Evolutionary conservation across 1,140 invertebrate genomes (phyloP).

Genomic region (Kradibia gibbosae): DNA sequence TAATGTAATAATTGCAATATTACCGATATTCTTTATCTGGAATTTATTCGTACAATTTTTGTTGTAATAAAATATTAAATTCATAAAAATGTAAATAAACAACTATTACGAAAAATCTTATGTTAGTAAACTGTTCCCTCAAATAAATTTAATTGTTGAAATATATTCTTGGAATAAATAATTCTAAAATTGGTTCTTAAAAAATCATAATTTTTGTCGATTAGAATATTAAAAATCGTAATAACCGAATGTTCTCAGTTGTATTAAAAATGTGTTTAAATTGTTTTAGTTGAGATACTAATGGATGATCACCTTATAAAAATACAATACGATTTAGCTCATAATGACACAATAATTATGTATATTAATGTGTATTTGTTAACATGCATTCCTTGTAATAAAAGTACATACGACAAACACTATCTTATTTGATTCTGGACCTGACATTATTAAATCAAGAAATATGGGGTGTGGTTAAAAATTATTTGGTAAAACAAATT

Average conservation of each 20-base stretch:
- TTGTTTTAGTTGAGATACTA: constrained; percentile 24
- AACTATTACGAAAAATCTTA: constrained; percentile 36
- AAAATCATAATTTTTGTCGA: constrained; percentile 12
- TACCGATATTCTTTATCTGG: constrained; percentile 4
- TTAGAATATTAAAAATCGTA: constrained; percentile 1
- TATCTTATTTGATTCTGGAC: not conserved
- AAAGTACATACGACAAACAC: constrained; percentile 49
- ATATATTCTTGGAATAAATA: constrained; percentile 16
- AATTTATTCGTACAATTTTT: constrained; percentile 34
- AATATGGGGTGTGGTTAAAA: constrained; percentile 9
- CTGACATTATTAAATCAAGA: not conserved
- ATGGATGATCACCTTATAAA: constrained; percentile 31
- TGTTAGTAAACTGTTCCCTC: not conserved
- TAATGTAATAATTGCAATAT: constrained; percentile 19
- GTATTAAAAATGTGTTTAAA: constrained; percentile 21
- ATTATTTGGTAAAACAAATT: constrained; percentile 28
- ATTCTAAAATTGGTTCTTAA: not conserved
- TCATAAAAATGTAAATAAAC: constrained; percentile 47
- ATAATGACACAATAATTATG: constrained; percentile 53
- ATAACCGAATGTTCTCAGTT: not conserved
- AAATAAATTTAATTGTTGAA: constrained; percentile 1
- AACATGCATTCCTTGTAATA: constrained; percentile 64
- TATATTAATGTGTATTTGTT: constrained; percentile 60
- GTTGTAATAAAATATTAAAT: not conserved
- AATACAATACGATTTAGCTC: constrained; percentile 35